Conservation (phyloP, 1,140 invertebrate genomes). For the Sitobion miscanthi region DNA sequence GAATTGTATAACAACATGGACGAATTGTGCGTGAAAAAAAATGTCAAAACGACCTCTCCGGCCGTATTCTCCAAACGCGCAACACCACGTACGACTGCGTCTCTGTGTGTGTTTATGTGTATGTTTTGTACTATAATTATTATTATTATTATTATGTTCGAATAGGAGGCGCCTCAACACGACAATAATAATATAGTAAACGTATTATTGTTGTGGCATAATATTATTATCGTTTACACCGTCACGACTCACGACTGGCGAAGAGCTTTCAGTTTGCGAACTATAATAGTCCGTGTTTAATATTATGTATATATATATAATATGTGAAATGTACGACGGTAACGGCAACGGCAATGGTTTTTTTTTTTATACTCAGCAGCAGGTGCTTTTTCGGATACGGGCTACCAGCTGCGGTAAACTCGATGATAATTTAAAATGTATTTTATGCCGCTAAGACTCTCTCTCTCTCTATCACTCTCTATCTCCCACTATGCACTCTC, state of each 20-base stretch:
- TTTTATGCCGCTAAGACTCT: not conserved
- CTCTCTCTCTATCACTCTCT: not conserved
- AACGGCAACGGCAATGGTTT: not conserved
- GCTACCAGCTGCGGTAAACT: not conserved
- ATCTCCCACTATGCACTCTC: not conserved
- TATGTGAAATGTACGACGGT: not conserved
- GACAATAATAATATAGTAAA: not conserved
- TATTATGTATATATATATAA: not conserved
- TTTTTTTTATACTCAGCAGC: not conserved
- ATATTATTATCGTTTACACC: not conserved
- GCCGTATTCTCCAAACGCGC: not conserved
- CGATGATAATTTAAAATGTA: not conserved
- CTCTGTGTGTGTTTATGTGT: not conserved
- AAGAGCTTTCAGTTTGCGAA: not conserved
- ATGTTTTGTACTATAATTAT: not conserved
- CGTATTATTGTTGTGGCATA: not conserved
- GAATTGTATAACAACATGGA: not conserved
- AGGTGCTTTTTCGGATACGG: slow-evolving; percentile 26
- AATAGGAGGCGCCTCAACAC: not conserved
- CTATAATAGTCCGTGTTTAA: not conserved
- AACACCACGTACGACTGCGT: not conserved
- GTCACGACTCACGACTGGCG: not conserved
- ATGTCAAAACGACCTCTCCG: not conserved
- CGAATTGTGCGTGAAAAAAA: not conserved
- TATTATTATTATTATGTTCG: not conserved